Evolutionary conservation across 2,113 vertebrate genomes (phyloP), one percentile per base, ranked within the genome.

Genomic region (Oxyruncus cristatus): DNA sequence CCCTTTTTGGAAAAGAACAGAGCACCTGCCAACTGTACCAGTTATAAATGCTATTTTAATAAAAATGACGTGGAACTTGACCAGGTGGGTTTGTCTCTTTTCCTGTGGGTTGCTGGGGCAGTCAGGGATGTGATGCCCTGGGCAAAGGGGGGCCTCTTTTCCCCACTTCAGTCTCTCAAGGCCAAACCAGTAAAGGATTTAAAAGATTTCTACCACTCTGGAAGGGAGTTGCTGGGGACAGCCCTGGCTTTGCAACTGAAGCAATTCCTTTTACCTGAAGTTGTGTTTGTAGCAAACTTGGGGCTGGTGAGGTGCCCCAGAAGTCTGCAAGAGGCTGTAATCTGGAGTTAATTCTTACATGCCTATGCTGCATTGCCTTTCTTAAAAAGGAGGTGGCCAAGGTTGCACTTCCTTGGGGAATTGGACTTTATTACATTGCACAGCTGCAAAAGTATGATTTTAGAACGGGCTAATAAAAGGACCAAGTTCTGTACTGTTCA

Each of bases 1-100:
- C 21, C 66, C 70, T 70, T 96, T 49, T 26, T 28, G 47, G 82
- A 63, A 53, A 83, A 93, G 85, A 90, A 93, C 56, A 83, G 88
- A 93, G n/a, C 92, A 92, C 93, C 93, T 97, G 95, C 96, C 92
- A 97, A 87, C 32, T 97, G 93, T 97, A 92, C 85, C 93, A 76
- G 84, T 88, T 97, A 89, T 12, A 97, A 98, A 98, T 91, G 81
- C 75, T 98, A 97, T 98, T 98, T 98, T 98, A 98, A 98, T 98
- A 97, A 98, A 98, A 98, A 97, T 82, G 96, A 92, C 77, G 28
- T 76, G 74, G 91, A 97, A 97, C 56, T 21, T 14, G 52, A 67
- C 21, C 28, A 62, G 35, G 84, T n/a, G 55, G 11, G 28, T 89
- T 93, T 28, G 32, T 88, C 81, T 96, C 77, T 97, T 93, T 76